A percentile compares a stretch with the other conserved stretches of the same genome.
These are phyloP conservation scores for Leptobrachium ailaonicum DNA, from an alignment of 2,113 vertebrate genomes.

Conservation along the genomic window DNA sequence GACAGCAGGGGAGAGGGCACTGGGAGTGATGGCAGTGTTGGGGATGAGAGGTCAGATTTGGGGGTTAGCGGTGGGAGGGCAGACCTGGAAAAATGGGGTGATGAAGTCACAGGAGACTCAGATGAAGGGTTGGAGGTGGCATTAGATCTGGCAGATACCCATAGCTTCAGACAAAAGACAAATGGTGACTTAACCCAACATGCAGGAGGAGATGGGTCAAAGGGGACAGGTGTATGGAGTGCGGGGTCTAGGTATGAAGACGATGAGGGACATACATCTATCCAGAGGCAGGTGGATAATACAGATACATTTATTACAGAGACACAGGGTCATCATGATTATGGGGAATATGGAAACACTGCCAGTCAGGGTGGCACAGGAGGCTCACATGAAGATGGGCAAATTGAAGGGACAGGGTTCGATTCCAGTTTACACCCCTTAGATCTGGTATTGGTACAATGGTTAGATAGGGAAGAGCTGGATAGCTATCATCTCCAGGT, in stretches of 20 bases:
- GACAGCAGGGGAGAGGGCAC: background rate
- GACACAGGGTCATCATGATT: background rate
- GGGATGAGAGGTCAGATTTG: background rate
- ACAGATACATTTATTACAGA: background rate
- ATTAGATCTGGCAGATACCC: no score
- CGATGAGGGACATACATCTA: background rate
- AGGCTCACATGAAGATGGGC: conserved; percentile 56
- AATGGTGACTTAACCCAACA: background rate
- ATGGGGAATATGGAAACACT: background rate
- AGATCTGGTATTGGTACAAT: conserved; percentile 74
- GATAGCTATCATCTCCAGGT: conserved; percentile 74
- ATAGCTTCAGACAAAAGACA: background rate
- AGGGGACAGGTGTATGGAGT: background rate
- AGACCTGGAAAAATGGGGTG: background rate
- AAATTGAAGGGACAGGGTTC: conserved; percentile 45
- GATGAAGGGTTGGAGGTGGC: background rate
- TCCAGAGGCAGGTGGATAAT: background rate
- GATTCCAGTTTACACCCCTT: conserved; percentile 56
- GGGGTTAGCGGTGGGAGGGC: background rate
- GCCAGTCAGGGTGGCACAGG: background rate
- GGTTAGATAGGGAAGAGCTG: conserved; percentile 75
- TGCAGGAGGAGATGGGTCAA: background rate
- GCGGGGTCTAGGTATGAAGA: background rate
- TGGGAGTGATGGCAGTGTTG: background rate
- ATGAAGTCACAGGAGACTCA: background rate